Percentiles rank a stretch among this genome's conserved stretches.
Conservation (phyloP, 2,113 vertebrate species). For the Lepus timidus region DNA sequence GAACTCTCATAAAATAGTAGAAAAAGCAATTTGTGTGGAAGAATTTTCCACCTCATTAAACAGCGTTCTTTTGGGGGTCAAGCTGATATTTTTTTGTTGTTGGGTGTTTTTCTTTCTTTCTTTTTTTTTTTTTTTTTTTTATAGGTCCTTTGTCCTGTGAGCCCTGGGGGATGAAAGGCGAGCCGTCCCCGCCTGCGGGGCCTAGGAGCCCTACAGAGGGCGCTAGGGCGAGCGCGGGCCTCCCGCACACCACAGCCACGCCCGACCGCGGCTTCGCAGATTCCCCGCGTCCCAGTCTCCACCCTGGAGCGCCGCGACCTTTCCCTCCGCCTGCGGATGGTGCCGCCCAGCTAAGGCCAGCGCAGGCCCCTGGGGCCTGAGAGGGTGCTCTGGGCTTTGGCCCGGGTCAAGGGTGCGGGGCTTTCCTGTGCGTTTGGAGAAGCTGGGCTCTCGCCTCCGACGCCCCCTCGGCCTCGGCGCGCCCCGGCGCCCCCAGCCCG, state of each 20-base stretch:
- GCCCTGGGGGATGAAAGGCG: constrained; percentile 37
- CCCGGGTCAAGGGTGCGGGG: not conserved
- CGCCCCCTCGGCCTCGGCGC: constrained; percentile 82
- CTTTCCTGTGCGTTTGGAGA: not conserved
- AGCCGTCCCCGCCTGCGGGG: not conserved
- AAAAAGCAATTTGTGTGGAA: constrained; percentile 82
- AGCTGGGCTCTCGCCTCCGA: constrained; percentile 56
- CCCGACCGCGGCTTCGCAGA: too few relatives aligned
- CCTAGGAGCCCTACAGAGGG: constrained; percentile 44
- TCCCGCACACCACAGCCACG: too few relatives aligned
- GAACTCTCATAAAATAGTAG: constrained; percentile 85
- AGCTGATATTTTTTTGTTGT: constrained; percentile 74
- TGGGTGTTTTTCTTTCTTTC: constrained; percentile 63
- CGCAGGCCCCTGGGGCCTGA: too few relatives aligned
- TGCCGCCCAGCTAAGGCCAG: not conserved
- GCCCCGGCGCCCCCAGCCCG: constrained; percentile 80
- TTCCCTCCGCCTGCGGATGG: not conserved
- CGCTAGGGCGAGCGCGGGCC: not conserved
- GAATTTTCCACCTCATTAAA: constrained; percentile 84
- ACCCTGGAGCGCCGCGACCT: not conserved
- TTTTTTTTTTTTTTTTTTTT: constrained; percentile 64
- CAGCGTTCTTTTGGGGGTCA: constrained; percentile 81
- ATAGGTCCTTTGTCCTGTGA: constrained; percentile 78
- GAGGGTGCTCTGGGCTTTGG: not conserved
- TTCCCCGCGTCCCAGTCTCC: too few relatives aligned